Evolutionary conservation across 2,113 vertebrate genomes (phyloP).

Genomic region (Tonatia bakeri): DNA sequence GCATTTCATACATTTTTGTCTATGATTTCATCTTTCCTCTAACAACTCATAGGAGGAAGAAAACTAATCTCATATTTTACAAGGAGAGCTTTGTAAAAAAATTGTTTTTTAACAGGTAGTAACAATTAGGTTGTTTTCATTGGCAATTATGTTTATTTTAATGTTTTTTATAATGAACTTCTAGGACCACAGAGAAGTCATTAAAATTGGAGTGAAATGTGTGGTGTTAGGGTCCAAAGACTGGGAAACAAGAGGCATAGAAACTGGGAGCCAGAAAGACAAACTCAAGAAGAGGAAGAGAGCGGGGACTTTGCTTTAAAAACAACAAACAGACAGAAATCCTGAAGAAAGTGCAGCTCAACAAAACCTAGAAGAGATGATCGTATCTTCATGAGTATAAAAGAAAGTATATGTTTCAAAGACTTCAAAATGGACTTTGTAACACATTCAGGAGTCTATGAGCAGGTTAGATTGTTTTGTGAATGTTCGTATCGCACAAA

Average conservation of each 20-base stretch:
- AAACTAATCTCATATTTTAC: not conserved
- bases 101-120: not conserved
- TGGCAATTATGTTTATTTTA: not conserved
- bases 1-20: not conserved
- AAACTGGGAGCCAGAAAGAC: not conserved
- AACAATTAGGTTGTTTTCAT: not conserved
- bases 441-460: not conserved
- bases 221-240: not conserved
- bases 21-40: not conserved
- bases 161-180: not conserved
- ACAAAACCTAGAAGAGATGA: not conserved
- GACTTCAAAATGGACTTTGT: conserved; percentile 22
- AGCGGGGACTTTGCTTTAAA: not conserved
- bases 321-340: not conserved
- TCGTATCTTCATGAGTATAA: not conserved
- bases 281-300: not conserved
- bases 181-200: not conserved
- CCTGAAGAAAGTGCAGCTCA: not conserved
- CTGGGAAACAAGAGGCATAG: not conserved
- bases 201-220: not conserved
- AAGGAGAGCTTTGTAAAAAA: not conserved
- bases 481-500: not conserved
- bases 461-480: not conserved
- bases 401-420: conserved; percentile 8
- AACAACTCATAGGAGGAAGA: not conserved